These are phyloP conservation scores for Podarcis siculus DNA, from an alignment of 2,797 vertebrate genomes.

Conservation along the genomic window DNA sequence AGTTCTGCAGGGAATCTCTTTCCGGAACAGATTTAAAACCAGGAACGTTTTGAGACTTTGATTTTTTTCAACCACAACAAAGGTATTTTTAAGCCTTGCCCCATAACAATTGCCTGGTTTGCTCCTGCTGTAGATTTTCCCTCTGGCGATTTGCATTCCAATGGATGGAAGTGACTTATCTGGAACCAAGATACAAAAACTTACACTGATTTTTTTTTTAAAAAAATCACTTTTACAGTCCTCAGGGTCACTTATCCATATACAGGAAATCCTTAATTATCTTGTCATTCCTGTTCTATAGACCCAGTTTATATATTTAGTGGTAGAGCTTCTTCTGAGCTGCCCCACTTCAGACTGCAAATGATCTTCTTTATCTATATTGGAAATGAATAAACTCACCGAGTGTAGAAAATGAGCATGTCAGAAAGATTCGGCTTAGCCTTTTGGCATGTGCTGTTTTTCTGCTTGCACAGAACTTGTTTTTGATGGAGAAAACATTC, in stretches of 20 bases:
- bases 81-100: background rate
- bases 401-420: background rate
- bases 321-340: background rate
- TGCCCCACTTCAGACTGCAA: background rate
- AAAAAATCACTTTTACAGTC: background rate
- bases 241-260: fast-evolving
- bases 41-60: slow-evolving; percentile 30
- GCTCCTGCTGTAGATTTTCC: background rate
- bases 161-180: slow-evolving; percentile 12
- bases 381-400: background rate
- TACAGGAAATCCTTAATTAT: fast-evolving
- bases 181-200: background rate
- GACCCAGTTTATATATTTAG: background rate
- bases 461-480: too few species aligned
- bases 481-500: background rate
- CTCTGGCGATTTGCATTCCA: slow-evolving; percentile 9
- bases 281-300: background rate
- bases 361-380: too few species aligned
- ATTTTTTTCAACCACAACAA: fast-evolving
- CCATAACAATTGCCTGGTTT: background rate
- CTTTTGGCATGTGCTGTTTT: background rate
- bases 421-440: background rate
- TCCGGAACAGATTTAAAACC: slow-evolving; percentile 35
- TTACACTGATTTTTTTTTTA: background rate
- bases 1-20: slow-evolving; percentile 65